Evolutionary conservation across 2,888 invertebrate genomes (phyloP).

Genomic region (Pyralis farinalis): DNA sequence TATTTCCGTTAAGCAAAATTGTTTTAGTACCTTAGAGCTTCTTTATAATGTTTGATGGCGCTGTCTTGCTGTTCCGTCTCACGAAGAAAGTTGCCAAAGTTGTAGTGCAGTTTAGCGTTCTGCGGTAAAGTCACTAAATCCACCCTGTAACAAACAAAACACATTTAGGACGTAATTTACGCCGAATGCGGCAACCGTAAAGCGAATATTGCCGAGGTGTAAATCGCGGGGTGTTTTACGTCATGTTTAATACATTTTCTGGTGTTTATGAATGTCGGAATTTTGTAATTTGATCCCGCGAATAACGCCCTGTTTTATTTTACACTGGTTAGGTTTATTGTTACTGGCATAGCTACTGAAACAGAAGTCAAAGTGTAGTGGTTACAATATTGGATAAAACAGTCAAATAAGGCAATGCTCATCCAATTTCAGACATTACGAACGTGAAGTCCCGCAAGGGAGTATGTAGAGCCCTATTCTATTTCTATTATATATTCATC

Average conservation of each 20-base stretch:
- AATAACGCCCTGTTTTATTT: too few species aligned
- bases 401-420: too few species aligned
- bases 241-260: slow-evolving; percentile 9
- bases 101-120: slow-evolving; percentile 96
- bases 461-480: too few species aligned
- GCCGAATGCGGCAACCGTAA: slow-evolving; percentile 34
- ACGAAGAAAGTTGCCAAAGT: slow-evolving; percentile 92
- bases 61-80: slow-evolving; percentile 87
- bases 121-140: slow-evolving; percentile 90
- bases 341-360: too few species aligned
- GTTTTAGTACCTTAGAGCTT: slow-evolving; percentile 86
- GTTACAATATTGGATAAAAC: too few species aligned
- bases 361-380: too few species aligned
- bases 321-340: too few species aligned
- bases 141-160: slow-evolving; percentile 84
- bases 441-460: too few species aligned
- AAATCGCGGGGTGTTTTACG: slow-evolving; percentile 9
- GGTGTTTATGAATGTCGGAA: slow-evolving; percentile 8
- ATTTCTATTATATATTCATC: too few species aligned
- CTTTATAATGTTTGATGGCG: slow-evolving; percentile 90
- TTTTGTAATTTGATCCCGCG: slow-evolving; percentile 6
- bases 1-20: not conserved
- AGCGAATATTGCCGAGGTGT: slow-evolving; percentile 32
- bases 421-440: too few species aligned
- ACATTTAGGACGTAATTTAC: slow-evolving; percentile 58